Evolutionary conservation across 2,888 invertebrate species (phyloP).

Genomic region (Acleris laterana): DNA sequence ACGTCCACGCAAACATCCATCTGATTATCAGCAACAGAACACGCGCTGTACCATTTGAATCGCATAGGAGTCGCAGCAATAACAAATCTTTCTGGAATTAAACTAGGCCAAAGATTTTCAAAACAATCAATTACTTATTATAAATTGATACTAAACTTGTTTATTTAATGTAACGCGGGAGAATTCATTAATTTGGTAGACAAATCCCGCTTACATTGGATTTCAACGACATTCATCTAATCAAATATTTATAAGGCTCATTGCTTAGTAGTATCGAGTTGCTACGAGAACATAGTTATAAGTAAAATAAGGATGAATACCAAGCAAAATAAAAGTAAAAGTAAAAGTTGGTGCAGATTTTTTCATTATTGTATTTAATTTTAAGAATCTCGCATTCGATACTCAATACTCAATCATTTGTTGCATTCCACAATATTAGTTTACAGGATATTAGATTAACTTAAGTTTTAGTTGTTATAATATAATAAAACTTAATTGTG

Average conservation of each 20-base stretch:
- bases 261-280: not conserved
- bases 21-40: conserved; percentile 34
- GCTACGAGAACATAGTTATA: not conserved
- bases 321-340: no score
- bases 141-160: not conserved
- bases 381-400: no score
- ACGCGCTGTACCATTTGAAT: conserved; percentile 15
- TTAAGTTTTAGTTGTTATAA: no score
- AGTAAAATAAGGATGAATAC: no score
- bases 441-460: no score
- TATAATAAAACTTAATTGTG: no score
- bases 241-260: conserved; percentile 1
- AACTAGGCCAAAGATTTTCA: not conserved
- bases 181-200: conserved; percentile 13
- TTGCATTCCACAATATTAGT: no score
- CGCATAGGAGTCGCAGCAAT: conserved; percentile 21
- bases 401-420: no score
- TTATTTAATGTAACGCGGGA: not conserved
- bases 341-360: no score
- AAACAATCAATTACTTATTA: no score
- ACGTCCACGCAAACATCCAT: conserved; percentile 45
- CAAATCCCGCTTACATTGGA: conserved; percentile 5
- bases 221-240: conserved; percentile 1
- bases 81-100: not conserved
- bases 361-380: no score